Evolutionary conservation across 2,888 invertebrate genomes (phyloP).

Genomic region (Drosophila ochracea): DNA sequence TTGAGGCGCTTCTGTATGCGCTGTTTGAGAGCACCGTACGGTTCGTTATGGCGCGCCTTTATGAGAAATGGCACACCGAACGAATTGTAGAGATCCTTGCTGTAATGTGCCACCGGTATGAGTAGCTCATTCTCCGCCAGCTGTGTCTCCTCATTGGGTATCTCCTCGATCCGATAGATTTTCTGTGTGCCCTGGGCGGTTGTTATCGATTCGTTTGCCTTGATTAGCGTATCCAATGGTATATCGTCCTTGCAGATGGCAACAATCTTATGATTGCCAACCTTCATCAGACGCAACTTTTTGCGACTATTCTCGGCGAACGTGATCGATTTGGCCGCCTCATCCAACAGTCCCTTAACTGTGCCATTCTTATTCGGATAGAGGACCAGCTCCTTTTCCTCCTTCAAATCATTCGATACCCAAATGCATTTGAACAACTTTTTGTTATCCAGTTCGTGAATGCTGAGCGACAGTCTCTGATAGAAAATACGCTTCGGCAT

Average conservation of each 20-base stretch:
- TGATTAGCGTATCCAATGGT: slow-evolving; percentile 87
- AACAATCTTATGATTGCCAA: slow-evolving; percentile 90
- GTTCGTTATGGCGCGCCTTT: slow-evolving; percentile 95
- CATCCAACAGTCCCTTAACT: slow-evolving; percentile 95
- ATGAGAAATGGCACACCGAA: slow-evolving; percentile 97
- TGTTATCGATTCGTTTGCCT: slow-evolving; percentile 78
- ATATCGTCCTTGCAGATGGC: slow-evolving; percentile 90
- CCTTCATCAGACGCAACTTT: slow-evolving; percentile 92
- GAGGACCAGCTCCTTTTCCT: slow-evolving; percentile 97
- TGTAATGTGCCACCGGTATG: slow-evolving; percentile 98
- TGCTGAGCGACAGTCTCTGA: slow-evolving; percentile 97
- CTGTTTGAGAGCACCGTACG: slow-evolving; percentile 93
- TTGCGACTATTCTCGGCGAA: slow-evolving; percentile 94
- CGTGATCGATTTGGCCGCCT: slow-evolving; percentile 96
- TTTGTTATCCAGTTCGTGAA: slow-evolving; percentile 98
- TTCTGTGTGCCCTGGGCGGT: slow-evolving; percentile 86
- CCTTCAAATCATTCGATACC: slow-evolving; percentile 95
- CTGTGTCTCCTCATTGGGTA: slow-evolving; percentile 95
- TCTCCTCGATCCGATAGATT: slow-evolving; percentile 95
- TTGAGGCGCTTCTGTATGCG: slow-evolving; percentile 96
- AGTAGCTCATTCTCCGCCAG: slow-evolving; percentile 93
- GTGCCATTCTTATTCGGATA: slow-evolving; percentile 98
- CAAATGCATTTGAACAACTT: slow-evolving; percentile 95
- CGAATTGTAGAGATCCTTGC: slow-evolving; percentile 96
- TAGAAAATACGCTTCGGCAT: slow-evolving; percentile 97